Conservation (phyloP, 2,797 vertebrate genomes). For the Jordanella pulchra region DNA sequence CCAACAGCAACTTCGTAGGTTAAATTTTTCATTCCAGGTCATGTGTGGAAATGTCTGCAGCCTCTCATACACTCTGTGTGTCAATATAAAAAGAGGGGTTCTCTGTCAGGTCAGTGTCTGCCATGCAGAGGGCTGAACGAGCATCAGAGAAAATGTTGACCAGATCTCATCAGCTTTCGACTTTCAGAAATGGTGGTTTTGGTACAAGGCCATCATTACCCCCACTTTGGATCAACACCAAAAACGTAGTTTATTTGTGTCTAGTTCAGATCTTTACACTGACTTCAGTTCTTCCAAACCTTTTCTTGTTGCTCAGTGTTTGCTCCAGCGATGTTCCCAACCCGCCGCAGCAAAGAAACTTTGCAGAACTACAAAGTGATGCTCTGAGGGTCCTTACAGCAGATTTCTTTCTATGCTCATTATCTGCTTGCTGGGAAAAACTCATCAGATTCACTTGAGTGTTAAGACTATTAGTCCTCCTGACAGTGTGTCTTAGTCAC, state of each 20-base stretch:
- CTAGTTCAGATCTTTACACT: slow-evolving; percentile 6
- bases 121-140: too few species aligned
- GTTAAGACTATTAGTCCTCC: slow-evolving; percentile 78
- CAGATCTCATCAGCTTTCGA: too few species aligned
- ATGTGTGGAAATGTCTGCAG: too few species aligned
- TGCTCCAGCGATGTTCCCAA: slow-evolving; percentile 13
- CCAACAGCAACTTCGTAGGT: too few species aligned
- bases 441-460: slow-evolving; percentile 79
- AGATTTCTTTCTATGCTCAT: slow-evolving; percentile 68
- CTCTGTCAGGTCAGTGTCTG: too few species aligned
- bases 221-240: background rate
- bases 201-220: background rate
- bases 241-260: background rate
- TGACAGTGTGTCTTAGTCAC: slow-evolving; percentile 75
- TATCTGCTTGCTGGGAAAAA: slow-evolving; percentile 73
- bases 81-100: too few species aligned
- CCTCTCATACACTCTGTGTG: too few species aligned
- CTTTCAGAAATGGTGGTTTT: background rate
- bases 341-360: slow-evolving; percentile 35
- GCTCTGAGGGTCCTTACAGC: slow-evolving; percentile 58
- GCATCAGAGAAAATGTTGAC: too few species aligned
- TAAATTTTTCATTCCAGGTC: too few species aligned
- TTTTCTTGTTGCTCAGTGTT: slow-evolving; percentile 10
- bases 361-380: slow-evolving; percentile 38
- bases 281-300: slow-evolving; percentile 19